A percentile compares a stretch with the other conserved stretches of the same genome.
Evolutionary conservation across 2,113 vertebrate species (phyloP).

Genomic region (Psilopogon haemacephalus): DNA sequence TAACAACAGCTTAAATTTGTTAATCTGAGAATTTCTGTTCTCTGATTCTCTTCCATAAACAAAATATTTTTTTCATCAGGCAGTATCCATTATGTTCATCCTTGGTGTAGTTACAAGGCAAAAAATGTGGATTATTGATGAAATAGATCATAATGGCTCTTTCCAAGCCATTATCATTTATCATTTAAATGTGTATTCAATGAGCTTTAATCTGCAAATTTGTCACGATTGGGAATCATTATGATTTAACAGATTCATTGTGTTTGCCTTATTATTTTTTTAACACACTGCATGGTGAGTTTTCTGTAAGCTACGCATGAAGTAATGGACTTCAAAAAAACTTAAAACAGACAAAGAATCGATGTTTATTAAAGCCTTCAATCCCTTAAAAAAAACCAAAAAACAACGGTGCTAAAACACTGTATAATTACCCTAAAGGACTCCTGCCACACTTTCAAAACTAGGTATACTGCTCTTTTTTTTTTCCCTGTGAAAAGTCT

Average conservation of each 20-base stretch:
- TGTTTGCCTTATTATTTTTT: slow-evolving; percentile 64
- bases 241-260: slow-evolving; percentile 68
- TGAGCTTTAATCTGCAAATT: slow-evolving; percentile 75
- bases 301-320: background rate
- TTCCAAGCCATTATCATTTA: slow-evolving; percentile 65
- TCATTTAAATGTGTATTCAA: slow-evolving; percentile 73
- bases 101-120: slow-evolving; percentile 52
- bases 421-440: rapidly evolving
- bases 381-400: background rate
- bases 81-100: slow-evolving; percentile 49
- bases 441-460: background rate
- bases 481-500: background rate
- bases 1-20: slow-evolving; percentile 40
- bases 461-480: background rate
- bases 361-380: background rate
- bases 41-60: slow-evolving; percentile 56
- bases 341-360: background rate
- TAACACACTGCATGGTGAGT: background rate
- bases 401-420: background rate
- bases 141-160: slow-evolving; percentile 68
- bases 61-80: slow-evolving; percentile 48
- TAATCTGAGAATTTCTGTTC: slow-evolving; percentile 50
- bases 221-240: slow-evolving; percentile 67
- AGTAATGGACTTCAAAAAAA: background rate
- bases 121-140: slow-evolving; percentile 69